Base-by-base conservation (phyloP, 2,113 vertebrate species). In the Aphyosemion australe region DNA sequence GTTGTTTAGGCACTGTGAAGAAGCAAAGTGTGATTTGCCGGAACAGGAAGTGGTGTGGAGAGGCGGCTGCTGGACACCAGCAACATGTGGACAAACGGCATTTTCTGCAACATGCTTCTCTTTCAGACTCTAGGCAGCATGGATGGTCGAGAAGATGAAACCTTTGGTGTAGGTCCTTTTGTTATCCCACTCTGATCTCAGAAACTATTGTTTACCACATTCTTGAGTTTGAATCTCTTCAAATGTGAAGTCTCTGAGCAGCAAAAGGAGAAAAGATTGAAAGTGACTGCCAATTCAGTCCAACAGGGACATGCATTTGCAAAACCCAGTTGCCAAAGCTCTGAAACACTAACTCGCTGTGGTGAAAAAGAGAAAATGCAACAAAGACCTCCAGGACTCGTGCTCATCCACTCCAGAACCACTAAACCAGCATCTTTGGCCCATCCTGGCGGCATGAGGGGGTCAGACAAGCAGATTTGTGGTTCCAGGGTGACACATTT, bases 1-100 rank as follows among this genome's bases (percentile, higher is more conserved):
- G 86, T 85, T 80, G 85, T 84, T 74, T 53, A 58, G 57, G 82
- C 71, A 43, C 66, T 20, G 63, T 79, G 69, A 82, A 78, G 75
- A 72, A 79, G 74, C 54, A 56, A 48, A 53, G 81, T 71, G 73
- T 79, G 74, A 86, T 88, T 78, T 65, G 69, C 69, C 64, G 76
- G 69, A 77, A 79, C 60, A 63, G 72, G 78, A 78, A 56, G 72
- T 13, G 41, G 64, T 18, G 63, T n/a, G 63, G 65, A 53, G n/a
- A 62, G 66, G 55, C 43, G 31, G 34, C 71, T 76, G 85, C 65
- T n/a, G n/a, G 64, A 65, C 77, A 80, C 60, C 74, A 59, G 61
- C 74, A 72, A 51, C 59, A 55, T 46, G 47, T 59, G 47, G 62
- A 66, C 84, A 82, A 56, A 72, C 58, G 15, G 16, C 6, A 12